Conservation (phyloP, 2,113 vertebrate genomes). For the Bufo gargarizans region DNA sequence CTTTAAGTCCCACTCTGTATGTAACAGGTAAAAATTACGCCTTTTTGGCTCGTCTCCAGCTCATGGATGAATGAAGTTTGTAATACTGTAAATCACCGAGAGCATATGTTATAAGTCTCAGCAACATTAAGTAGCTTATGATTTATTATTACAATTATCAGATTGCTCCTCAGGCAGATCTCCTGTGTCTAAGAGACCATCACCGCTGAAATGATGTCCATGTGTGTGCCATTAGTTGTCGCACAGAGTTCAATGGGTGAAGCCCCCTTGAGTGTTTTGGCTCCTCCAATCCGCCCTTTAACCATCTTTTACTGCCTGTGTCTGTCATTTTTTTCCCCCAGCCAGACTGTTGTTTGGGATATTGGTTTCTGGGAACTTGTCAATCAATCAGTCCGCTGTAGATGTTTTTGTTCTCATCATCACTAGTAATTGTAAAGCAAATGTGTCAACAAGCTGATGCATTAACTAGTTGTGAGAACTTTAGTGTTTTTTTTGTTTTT, state of each 20-base stretch:
- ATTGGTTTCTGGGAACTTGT: constrained; percentile 31
- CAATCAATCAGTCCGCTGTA: not conserved
- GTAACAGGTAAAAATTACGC: constrained; percentile 38
- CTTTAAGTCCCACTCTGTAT: constrained; percentile 23
- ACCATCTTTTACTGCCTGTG: constrained; percentile 43
- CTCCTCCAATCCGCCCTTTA: constrained; percentile 40
- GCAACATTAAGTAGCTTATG: constrained; percentile 49
- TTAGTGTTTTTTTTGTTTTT: not conserved
- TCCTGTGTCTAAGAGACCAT: constrained; percentile 50
- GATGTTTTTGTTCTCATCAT: constrained; percentile 23
- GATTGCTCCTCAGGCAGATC: constrained; percentile 45
- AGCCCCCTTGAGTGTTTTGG: constrained; percentile 29
- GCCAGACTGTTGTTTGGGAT: constrained; percentile 14
- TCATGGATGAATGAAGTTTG: constrained; percentile 50
- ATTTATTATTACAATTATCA: constrained; percentile 55
- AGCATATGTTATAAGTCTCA: constrained; percentile 50
- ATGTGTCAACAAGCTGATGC: not conserved
- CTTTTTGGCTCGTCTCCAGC: constrained; percentile 37
- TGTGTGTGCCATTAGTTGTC: constrained; percentile 49
- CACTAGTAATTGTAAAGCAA: constrained; percentile 20
- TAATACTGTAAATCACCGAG: constrained; percentile 49
- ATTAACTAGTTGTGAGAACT: not conserved
- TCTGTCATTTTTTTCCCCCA: constrained; percentile 22
- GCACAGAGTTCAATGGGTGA: constrained; percentile 46
- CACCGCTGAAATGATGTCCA: constrained; percentile 38